Percentiles rank a stretch among this genome's conserved stretches.
Evolutionary conservation across 2,888 invertebrate species (phyloP).

Genomic region (Pogonocherus hispidulus): DNA sequence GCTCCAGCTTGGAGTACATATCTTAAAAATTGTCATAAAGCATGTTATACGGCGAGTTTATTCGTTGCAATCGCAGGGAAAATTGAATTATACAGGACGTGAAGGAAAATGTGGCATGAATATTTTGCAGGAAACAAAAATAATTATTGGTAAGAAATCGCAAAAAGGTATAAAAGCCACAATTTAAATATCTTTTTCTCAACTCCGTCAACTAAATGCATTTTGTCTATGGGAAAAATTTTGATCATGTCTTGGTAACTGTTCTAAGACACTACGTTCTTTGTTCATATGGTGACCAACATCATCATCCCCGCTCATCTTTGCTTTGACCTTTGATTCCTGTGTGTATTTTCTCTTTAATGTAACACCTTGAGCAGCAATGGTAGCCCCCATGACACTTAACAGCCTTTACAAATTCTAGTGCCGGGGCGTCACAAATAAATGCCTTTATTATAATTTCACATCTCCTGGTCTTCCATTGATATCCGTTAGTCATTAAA

Average conservation of each 20-base stretch:
- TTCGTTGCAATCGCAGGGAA: not conserved
- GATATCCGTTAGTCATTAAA: slow-evolving; percentile 20
- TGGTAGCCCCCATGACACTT: slow-evolving; percentile 31
- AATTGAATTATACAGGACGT: not conserved
- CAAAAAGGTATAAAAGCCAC: slow-evolving; percentile 8
- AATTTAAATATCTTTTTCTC: slow-evolving; percentile 24
- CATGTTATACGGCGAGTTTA: not conserved
- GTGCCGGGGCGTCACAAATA: slow-evolving; percentile 34
- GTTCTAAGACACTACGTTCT: slow-evolving; percentile 17
- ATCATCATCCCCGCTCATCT: slow-evolving; percentile 22
- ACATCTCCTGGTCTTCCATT: slow-evolving; percentile 10
- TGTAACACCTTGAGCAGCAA: slow-evolving; percentile 28
- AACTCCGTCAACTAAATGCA: slow-evolving; percentile 27
- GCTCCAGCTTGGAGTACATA: too few relatives aligned
- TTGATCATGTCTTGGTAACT: slow-evolving; percentile 23
- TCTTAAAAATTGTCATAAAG: too few relatives aligned
- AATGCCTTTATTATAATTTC: slow-evolving; percentile 27
- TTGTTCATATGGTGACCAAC: slow-evolving; percentile 36
- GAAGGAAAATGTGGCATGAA: slow-evolving; percentile 3
- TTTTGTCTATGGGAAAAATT: slow-evolving; percentile 27
- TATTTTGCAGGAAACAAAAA: not conserved
- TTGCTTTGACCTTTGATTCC: slow-evolving; percentile 27
- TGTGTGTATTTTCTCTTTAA: slow-evolving; percentile 13
- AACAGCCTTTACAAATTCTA: slow-evolving; percentile 31
- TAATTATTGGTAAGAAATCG: slow-evolving; percentile 7